Percentiles rank a stretch among this genome's conserved stretches.
These are phyloP conservation scores for Lates japonicus DNA, from an alignment of 2,797 vertebrate genomes.

Conservation along the genomic window DNA sequence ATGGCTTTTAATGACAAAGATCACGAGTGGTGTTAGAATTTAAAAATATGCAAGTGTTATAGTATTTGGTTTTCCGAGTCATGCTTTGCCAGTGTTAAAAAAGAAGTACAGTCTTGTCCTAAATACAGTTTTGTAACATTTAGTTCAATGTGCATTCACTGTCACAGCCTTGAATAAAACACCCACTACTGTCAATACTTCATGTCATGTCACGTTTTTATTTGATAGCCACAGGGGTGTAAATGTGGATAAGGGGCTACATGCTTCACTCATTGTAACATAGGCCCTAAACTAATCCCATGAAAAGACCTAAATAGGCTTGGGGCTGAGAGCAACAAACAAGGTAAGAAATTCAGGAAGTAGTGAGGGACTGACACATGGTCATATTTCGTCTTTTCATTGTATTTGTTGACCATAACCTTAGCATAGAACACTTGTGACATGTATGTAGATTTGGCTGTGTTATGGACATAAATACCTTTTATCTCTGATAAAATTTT, in stretches of 20 bases:
- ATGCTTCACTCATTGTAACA: background rate
- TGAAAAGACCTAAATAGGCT: no score
- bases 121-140: conserved; percentile 76
- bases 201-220: conserved; percentile 14
- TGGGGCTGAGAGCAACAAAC: background rate
- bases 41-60: conserved; percentile 51
- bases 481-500: background rate
- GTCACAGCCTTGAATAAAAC: conserved; percentile 72
- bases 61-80: conserved; percentile 53
- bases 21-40: conserved; percentile 51
- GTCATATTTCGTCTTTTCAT: background rate
- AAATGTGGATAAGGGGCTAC: background rate
- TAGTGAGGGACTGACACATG: background rate
- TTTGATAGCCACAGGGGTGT: background rate
- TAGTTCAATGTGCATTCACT: conserved; percentile 60
- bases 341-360: background rate
- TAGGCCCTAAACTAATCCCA: background rate
- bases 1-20: conserved; percentile 60
- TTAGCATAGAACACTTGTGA: background rate
- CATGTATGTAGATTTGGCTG: background rate
- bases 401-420: background rate
- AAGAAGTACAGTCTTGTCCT: conserved; percentile 49
- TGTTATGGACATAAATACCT: background rate
- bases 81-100: conserved; percentile 65
- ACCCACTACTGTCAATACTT: conserved; percentile 37